Evolutionary conservation across 2,888 invertebrate species (phyloP), one percentile per base, ranked within the genome.

Genomic region (Asteroscopus sphinx): DNA sequence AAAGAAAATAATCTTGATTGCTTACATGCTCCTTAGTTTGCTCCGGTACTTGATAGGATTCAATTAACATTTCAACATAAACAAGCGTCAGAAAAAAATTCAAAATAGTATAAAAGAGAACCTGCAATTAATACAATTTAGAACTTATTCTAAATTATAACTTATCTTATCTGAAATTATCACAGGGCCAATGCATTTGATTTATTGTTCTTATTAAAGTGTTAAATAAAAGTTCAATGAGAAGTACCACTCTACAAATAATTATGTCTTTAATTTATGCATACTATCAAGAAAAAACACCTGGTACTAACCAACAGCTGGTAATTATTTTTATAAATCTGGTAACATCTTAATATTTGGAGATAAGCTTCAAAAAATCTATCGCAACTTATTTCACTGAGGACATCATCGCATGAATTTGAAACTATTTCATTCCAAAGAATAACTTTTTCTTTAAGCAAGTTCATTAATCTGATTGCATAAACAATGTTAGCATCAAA

Each of bases 271-370:
- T n/a, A n/a, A n/a, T n/a, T n/a, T n/a, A n/a, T n/a, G n/a, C n/a
- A n/a, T n/a, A n/a, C n/a, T n/a, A n/a, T n/a, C n/a, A n/a, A n/a
- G n/a, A n/a, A n/a, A 21, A 21, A 21, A 21, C 21, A 6, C 4
- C 21, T 21, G 4, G 5, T 21, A 36, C 16, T 17, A 9, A 36
- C 36, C 17, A n/a, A 5, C 1, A n/a, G 16, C 4, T 17, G 11
- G 17, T 15, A 36, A 0, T 11, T 17, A 16, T 16, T n/a, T 7
- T n/a, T 36, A 17, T 17, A 36, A 0, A 36, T 36, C 16, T 36
- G 16, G 17, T 17, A 36, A 12, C 36, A 36, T n/a, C 17, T 36
- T n/a, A 36, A 5, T 36, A 36, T 36, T 36, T 36, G 11, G 17
- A 36, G 5, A 17, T 36, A 36, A 11, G 36, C 9, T 9, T 17